These are phyloP conservation scores for Vannuccia rotundouncinata DNA, from an alignment of 2,888 invertebrate species.

Conservation along the genomic window DNA sequence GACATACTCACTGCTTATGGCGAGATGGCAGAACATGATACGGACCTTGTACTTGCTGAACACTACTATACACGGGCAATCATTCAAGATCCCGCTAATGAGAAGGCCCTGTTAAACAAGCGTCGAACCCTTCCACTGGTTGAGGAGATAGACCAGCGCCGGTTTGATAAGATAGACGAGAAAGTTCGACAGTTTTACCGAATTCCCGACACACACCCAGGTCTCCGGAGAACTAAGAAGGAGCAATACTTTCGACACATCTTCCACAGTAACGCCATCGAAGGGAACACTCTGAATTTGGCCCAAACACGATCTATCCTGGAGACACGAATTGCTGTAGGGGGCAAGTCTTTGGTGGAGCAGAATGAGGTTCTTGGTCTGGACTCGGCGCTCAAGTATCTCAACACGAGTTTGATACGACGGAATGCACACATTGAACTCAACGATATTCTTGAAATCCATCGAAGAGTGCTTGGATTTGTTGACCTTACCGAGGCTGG, in stretches of 20 bases:
- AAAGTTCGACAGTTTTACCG: constrained; percentile 59
- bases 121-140: constrained; percentile 76
- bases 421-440: constrained; percentile 71
- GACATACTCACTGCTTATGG: constrained; percentile 86
- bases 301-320: constrained; percentile 81
- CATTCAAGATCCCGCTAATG: constrained; percentile 72
- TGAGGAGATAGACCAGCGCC: constrained; percentile 75
- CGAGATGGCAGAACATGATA: constrained; percentile 78
- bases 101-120: constrained; percentile 62
- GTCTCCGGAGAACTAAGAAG: constrained; percentile 77
- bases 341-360: constrained; percentile 84
- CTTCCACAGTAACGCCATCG: constrained; percentile 91
- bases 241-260: constrained; percentile 89
- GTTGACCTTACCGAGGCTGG: constrained; percentile 89
- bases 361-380: constrained; percentile 87
- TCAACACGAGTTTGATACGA: constrained; percentile 63
- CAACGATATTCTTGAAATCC: constrained; percentile 82
- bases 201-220: constrained; percentile 72
- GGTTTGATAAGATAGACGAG: constrained; percentile 60
- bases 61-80: constrained; percentile 76
- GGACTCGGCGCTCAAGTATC: constrained; percentile 87
- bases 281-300: constrained; percentile 91
- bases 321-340: constrained; percentile 72
- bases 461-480: constrained; percentile 81
- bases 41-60: constrained; percentile 80